Conservation (phyloP, 1,140 invertebrate species). For the Hylaeus volcanicus region DNA sequence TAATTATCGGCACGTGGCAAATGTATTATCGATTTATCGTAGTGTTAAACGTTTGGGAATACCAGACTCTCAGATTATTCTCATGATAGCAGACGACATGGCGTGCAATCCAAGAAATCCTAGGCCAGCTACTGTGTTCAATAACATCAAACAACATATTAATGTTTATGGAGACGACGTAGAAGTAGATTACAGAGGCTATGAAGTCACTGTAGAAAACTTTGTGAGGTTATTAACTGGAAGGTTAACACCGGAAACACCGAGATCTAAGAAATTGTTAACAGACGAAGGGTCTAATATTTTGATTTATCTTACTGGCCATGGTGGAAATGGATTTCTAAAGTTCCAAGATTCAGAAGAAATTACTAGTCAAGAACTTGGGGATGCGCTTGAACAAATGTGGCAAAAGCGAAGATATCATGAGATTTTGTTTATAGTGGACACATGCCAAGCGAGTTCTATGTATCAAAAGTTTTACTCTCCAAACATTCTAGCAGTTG, state of each 20-base stretch:
- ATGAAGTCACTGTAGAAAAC: conserved; percentile 99
- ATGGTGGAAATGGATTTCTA: conserved; percentile 99
- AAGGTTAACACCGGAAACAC: conserved; percentile 92
- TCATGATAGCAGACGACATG: conserved; percentile 99
- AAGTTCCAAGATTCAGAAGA: conserved; percentile 99
- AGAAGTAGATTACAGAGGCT: conserved; percentile 99
- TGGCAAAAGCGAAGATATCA: conserved; percentile 99
- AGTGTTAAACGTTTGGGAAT: conserved; percentile 98
- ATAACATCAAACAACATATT: conserved; percentile 98
- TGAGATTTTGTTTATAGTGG: conserved; percentile 99
- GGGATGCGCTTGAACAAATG: conserved; percentile 99
- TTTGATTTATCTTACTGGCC: conserved; percentile 97
- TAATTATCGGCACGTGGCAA: conserved; percentile 99
- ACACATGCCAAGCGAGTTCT: conserved; percentile 99
- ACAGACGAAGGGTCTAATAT: conserved; percentile 99
- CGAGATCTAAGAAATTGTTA: conserved; percentile 95
- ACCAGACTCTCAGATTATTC: conserved; percentile 97
- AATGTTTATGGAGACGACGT: conserved; percentile 99
- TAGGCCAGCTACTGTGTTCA: conserved; percentile 98
- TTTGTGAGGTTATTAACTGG: conserved; percentile 98
- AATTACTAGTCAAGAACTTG: conserved; percentile 98
- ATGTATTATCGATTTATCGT: conserved; percentile 98
- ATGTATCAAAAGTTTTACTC: conserved; percentile 99
- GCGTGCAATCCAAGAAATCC: conserved; percentile 99
- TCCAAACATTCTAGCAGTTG: conserved; percentile 98